Percentiles rank a stretch among this genome's conserved stretches.
Conservation (phyloP, 1,140 invertebrate species). For the Neelides sp. region DNA sequence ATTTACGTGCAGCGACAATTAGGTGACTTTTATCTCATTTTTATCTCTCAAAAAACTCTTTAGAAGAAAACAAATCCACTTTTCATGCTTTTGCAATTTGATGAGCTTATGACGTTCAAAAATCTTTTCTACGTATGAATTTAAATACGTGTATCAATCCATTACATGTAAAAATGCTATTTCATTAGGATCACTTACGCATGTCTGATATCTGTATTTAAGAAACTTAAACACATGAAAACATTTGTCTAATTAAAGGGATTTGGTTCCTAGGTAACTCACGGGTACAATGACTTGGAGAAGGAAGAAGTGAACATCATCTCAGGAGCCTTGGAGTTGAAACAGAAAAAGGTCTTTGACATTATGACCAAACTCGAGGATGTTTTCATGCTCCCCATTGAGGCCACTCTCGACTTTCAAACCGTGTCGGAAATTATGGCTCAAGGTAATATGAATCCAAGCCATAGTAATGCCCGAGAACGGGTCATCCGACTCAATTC, state of each 20-base stretch:
- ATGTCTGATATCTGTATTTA: too few species aligned
- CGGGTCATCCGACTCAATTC: background rate
- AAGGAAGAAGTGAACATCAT: conserved; percentile 50
- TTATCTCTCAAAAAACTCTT: too few species aligned
- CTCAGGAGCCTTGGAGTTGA: conserved; percentile 45
- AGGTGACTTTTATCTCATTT: too few species aligned
- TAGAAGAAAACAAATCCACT: too few species aligned
- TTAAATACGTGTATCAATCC: background rate
- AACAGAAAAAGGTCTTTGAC: conserved; percentile 41
- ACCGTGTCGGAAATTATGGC: conserved; percentile 49
- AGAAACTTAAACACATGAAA: too few species aligned
- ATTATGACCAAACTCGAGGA: conserved; percentile 50
- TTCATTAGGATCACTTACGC: too few species aligned
- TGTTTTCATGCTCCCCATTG: conserved; percentile 45
- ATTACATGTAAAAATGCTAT: background rate
- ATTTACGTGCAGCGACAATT: too few species aligned
- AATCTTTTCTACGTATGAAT: background rate
- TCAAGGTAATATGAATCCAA: conserved; percentile 31
- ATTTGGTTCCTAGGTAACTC: conserved; percentile 33
- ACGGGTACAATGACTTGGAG: conserved; percentile 39
- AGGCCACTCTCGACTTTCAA: conserved; percentile 45
- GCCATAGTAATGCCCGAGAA: background rate
- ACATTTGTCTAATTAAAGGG: too few species aligned
- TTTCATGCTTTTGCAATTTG: background rate
- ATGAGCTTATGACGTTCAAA: background rate